Evolutionary conservation across 2,113 vertebrate species (phyloP), one percentile per base, ranked within the genome.

Genomic region (Anarhynchus alexandrinus): DNA sequence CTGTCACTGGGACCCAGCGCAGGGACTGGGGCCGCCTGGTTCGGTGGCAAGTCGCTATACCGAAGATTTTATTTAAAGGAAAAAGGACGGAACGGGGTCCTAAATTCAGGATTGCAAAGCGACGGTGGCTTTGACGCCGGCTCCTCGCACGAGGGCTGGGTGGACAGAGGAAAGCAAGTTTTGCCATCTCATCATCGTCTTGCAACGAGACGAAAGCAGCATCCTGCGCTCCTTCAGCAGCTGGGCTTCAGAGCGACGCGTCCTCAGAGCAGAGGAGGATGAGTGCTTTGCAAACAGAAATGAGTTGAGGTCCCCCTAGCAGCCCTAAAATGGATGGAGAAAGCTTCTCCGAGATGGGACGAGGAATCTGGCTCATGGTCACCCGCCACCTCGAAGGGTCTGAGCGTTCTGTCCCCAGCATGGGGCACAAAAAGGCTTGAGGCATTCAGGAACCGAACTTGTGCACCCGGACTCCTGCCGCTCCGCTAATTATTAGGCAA

Each of bases 1-100:
- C 98, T 98, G 98, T 86, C 96, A 32, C 96, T 86, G 97, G 96
- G 97, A 97, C 95, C 79, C 93, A 58, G 90, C 16, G 0, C 55
- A 64, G 97, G 96, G 94, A 93, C 80, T 2, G 15, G 74, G 58
- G 77, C 77, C 58, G 86, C 96, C 95, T 93, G 94, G 51, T 95
- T 85, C 64, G 83, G 69, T 64, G 1, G 43, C 29, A 62, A 83
- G 54, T 47, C 51, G 16, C 38, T 64, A 25, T 29, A 51, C 8
- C 0, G 14, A 36, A 15, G 73, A 40, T 42, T 81, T 81, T 54
- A 51, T 78, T 78, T 38, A 25, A 82, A 77, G 47, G 17, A 26
- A n/a, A 73, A 85, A 40, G 12, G 45, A 27, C 22, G 12, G 57
- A 66, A 15, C 3, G 8, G 13, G 22, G 52, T 8, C 62, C 69